Conservation (phyloP, 1,140 invertebrate species). For the Drosophila truncata region DNA sequence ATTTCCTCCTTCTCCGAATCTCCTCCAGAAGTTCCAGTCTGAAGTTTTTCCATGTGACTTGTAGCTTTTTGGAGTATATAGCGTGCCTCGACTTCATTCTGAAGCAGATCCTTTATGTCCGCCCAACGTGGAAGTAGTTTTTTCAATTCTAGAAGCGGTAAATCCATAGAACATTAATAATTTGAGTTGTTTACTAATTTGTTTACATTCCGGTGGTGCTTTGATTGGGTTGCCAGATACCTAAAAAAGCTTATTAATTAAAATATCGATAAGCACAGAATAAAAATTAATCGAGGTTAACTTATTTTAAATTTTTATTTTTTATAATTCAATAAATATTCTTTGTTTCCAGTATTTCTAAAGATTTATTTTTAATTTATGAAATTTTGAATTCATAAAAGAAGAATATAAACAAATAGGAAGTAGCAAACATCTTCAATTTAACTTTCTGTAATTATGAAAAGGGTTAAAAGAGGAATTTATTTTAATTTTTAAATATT, state of each 20-base stretch:
- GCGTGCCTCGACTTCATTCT: constrained; percentile 54
- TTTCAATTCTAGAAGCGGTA: constrained; percentile 12
- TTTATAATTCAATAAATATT: background rate
- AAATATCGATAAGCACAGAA: constrained; percentile 10
- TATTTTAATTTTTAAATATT: background rate
- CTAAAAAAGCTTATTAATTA: background rate
- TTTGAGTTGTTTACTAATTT: constrained; percentile 16
- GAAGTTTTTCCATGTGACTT: constrained; percentile 8
- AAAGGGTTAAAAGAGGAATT: background rate
- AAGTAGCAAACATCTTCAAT: background rate
- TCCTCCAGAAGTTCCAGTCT: background rate
- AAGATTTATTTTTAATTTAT: background rate
- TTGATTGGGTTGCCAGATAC: background rate
- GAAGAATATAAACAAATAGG: background rate
- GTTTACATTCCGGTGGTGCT: constrained; percentile 5
- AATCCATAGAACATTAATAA: constrained; percentile 7
- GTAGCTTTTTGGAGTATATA: constrained; percentile 63
- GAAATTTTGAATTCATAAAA: background rate
- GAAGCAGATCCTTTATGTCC: constrained; percentile 52
- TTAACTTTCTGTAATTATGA: background rate
- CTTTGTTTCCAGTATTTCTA: background rate
- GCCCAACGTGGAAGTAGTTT: constrained; percentile 58
- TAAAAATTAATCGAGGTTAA: background rate
- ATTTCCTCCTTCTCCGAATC: constrained; percentile 62
- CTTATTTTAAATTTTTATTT: background rate